A percentile compares a stretch with the other conserved stretches of the same genome.
These are phyloP conservation scores for Ciconia maguari DNA, from an alignment of 2,113 vertebrate genomes.

Conservation along the genomic window DNA sequence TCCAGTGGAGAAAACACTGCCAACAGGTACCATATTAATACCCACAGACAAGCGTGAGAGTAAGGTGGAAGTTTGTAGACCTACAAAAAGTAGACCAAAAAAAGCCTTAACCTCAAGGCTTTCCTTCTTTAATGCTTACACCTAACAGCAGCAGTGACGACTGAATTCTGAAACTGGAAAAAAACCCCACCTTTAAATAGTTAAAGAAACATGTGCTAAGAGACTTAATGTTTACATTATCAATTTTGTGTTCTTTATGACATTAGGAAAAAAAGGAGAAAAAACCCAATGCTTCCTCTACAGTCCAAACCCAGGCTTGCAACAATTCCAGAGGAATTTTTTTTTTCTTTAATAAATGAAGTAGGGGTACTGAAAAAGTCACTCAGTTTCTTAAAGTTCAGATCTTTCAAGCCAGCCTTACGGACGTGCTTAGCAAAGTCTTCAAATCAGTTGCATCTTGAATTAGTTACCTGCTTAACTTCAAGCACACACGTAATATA, in stretches of 20 bases:
- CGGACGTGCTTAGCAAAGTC: not conserved
- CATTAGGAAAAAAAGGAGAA: not conserved
- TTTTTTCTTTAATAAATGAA: not conserved
- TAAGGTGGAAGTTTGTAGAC: not conserved
- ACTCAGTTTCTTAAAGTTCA: not conserved
- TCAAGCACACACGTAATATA: not conserved
- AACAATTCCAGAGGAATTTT: not conserved
- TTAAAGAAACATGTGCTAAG: not conserved
- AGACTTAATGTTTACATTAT: not conserved
- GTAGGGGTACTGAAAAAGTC: not conserved
- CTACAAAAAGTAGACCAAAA: not conserved
- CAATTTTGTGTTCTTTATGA: not conserved
- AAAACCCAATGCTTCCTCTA: not conserved
- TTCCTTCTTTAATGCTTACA: not conserved
- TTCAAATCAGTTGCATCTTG: not conserved
- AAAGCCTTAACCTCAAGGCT: not conserved
- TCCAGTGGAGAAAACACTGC: not conserved
- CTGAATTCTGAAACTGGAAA: not conserved
- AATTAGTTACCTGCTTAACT: not conserved
- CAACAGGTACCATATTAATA: not conserved
- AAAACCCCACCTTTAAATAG: not conserved
- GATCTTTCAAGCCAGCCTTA: not conserved
- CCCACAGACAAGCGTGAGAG: not conserved
- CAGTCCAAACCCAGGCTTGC: not conserved
- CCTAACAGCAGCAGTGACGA: not conserved